A percentile compares a stretch with the other conserved stretches of the same genome.
These are phyloP conservation scores for Crepidodera aurea DNA, from an alignment of 2,888 invertebrate species.

Conservation along the genomic window DNA sequence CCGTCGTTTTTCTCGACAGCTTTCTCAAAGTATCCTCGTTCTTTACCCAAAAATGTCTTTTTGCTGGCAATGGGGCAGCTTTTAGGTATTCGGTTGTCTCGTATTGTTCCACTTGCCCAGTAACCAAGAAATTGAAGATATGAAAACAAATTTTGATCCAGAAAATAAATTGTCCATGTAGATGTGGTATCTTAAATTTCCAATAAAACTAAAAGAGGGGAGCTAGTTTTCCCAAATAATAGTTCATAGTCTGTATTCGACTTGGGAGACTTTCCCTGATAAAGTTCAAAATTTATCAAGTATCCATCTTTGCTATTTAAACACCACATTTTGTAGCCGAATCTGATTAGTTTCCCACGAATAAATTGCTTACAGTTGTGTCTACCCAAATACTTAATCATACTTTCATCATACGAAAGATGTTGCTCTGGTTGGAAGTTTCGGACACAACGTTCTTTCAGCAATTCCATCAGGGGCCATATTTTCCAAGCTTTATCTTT, in stretches of 20 bases:
- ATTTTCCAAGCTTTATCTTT: constrained; percentile 8
- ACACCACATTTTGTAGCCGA: background rate
- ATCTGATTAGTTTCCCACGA: constrained; percentile 5
- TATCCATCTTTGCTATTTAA: background rate
- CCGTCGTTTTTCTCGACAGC: constrained; percentile 26
- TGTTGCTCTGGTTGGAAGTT: background rate
- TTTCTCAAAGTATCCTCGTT: constrained; percentile 37
- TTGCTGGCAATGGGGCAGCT: constrained; percentile 1
- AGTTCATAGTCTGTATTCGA: constrained; percentile 12
- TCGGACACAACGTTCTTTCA: background rate
- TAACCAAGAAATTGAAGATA: background rate
- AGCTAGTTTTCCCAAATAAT: constrained; percentile 17
- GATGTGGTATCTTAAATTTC: constrained; percentile 22
- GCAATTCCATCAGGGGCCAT: background rate
- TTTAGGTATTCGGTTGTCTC: constrained; percentile 9
- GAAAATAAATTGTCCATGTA: constrained; percentile 35
- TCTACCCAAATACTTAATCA: constrained; percentile 10
- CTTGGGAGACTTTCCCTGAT: constrained; percentile 2
- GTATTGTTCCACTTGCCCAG: background rate
- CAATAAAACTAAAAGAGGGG: constrained; percentile 15
- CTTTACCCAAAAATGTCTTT: constrained; percentile 11
- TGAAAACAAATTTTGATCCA: background rate
- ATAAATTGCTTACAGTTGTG: background rate
- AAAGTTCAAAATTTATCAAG: background rate
- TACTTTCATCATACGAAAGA: constrained; percentile 1